These are phyloP conservation scores for Drosophila pruinosa DNA, from an alignment of 1,140 invertebrate species.

Conservation along the genomic window DNA sequence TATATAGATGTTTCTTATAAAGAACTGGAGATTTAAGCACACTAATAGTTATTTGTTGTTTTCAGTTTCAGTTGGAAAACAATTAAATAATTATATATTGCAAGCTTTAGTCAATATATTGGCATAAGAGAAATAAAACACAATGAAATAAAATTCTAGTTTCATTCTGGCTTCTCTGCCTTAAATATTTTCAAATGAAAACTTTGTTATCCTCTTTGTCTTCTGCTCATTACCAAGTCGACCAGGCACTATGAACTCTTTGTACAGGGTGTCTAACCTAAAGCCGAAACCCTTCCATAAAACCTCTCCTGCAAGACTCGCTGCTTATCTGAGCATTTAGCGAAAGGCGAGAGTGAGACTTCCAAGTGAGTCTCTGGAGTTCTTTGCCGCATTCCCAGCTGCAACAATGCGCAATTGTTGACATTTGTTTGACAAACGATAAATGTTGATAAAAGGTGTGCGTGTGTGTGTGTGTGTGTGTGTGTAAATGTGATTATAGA, in stretches of 20 bases:
- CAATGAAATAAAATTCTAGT: too few relatives aligned
- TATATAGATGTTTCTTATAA: too few relatives aligned
- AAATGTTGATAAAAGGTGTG: slow-evolving; percentile 57
- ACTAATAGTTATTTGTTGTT: too few relatives aligned
- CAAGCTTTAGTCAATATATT: too few relatives aligned
- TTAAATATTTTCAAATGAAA: too few relatives aligned
- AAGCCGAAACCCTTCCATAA: slow-evolving; percentile 52
- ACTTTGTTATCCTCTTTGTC: too few relatives aligned
- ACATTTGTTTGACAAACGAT: slow-evolving; percentile 77
- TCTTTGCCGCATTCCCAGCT: slow-evolving; percentile 49
- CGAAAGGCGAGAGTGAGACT: slow-evolving; percentile 38
- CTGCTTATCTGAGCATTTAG: slow-evolving; percentile 54
- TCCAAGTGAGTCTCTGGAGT: slow-evolving; percentile 16
- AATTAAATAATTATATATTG: too few relatives aligned
- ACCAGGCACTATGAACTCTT: background rate
- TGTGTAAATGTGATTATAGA: slow-evolving; percentile 12
- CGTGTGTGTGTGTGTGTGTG: background rate
- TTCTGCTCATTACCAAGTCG: background rate
- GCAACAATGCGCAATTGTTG: slow-evolving; percentile 78
- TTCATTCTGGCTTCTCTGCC: too few relatives aligned
- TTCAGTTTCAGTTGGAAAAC: too few relatives aligned
- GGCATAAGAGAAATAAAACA: too few relatives aligned
- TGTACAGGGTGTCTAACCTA: slow-evolving; percentile 12
- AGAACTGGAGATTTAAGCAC: too few relatives aligned
- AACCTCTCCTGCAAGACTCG: slow-evolving; percentile 21